A percentile compares a stretch with the other conserved stretches of the same genome.
These are phyloP conservation scores for Sarcophaga subvicina DNA, from an alignment of 2,888 invertebrate species.

Conservation along the genomic window DNA sequence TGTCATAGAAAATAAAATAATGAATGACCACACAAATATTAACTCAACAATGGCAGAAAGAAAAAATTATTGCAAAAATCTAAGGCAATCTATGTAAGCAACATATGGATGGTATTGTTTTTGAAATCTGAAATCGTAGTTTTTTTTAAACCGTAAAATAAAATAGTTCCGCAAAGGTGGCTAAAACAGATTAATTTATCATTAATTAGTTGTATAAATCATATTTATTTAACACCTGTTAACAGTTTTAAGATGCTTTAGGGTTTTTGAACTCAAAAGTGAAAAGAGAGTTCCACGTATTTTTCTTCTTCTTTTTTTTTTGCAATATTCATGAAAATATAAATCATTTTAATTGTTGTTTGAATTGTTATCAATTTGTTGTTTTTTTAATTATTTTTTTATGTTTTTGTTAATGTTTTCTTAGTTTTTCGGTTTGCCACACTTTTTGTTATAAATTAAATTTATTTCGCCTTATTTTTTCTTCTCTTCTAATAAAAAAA, in stretches of 20 bases:
- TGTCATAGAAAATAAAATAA: not conserved
- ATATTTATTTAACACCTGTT: conserved; percentile 29
- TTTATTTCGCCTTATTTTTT: conserved; percentile 20
- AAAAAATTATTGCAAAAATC: not conserved
- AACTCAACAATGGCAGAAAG: conserved; percentile 2
- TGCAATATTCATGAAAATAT: not conserved
- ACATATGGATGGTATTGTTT: not conserved
- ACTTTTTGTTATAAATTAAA: conserved; percentile 16
- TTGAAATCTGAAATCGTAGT: not conserved
- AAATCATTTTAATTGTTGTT: conserved; percentile 19
- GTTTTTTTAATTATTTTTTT: not conserved
- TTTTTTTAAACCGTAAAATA: not conserved
- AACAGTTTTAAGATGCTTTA: conserved; percentile 14
- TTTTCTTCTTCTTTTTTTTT: not conserved
- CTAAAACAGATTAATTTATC: not conserved
- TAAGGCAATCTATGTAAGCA: not conserved
- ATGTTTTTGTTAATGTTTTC: not conserved
- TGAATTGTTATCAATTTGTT: conserved; percentile 4
- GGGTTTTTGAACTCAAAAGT: conserved; percentile 19
- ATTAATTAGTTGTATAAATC: conserved; percentile 23
- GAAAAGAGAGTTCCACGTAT: not conserved
- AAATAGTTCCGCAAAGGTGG: not conserved
- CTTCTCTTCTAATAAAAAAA: not conserved
- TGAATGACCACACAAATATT: conserved; percentile 34
- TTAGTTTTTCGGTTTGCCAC: not conserved